These are phyloP conservation scores for Drosophila ezoana DNA, from an alignment of 2,888 invertebrate genomes.

Conservation along the genomic window DNA sequence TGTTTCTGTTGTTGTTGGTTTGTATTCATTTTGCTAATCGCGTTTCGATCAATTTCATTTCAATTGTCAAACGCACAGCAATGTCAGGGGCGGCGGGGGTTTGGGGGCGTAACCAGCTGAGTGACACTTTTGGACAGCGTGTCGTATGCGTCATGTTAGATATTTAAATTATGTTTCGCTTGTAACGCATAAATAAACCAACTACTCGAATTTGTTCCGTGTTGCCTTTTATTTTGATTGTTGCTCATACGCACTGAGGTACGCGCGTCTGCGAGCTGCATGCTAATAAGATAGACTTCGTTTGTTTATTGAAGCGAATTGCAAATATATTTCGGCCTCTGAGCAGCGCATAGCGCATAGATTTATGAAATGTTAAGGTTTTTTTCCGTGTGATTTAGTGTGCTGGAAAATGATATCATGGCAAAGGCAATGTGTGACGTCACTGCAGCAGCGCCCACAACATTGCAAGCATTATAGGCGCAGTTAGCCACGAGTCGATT, in stretches of 20 bases:
- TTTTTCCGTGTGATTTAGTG: conserved; percentile 38
- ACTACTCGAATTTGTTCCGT: conserved; percentile 63
- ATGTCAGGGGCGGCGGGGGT: conserved; percentile 17
- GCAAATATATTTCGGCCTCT: conserved; percentile 35
- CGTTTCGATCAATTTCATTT: conserved; percentile 75
- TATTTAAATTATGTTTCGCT: conserved; percentile 66
- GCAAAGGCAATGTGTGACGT: conserved; percentile 44
- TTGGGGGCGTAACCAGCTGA: conserved; percentile 46
- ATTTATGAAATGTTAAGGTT: conserved; percentile 46
- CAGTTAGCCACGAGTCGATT: conserved; percentile 17
- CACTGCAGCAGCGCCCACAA: conserved; percentile 35
- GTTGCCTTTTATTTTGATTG: conserved; percentile 54
- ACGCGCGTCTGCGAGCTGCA: conserved; percentile 63
- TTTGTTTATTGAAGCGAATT: conserved; percentile 40
- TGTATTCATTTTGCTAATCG: conserved; percentile 69
- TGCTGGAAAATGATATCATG: conserved; percentile 50
- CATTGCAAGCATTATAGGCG: conserved; percentile 35
- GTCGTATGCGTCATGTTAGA: conserved; percentile 73
- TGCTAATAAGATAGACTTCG: conserved; percentile 46
- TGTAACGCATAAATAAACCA: conserved; percentile 75
- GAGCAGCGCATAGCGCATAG: conserved; percentile 13
- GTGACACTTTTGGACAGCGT: conserved; percentile 72
- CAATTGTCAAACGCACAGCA: conserved; percentile 65
- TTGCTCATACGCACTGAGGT: conserved; percentile 74
- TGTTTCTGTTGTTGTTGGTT: conserved; percentile 32